Evolutionary conservation across 2,888 invertebrate species (phyloP), one percentile per base, ranked within the genome.

Genomic region (Leptinotarsa juncta): DNA sequence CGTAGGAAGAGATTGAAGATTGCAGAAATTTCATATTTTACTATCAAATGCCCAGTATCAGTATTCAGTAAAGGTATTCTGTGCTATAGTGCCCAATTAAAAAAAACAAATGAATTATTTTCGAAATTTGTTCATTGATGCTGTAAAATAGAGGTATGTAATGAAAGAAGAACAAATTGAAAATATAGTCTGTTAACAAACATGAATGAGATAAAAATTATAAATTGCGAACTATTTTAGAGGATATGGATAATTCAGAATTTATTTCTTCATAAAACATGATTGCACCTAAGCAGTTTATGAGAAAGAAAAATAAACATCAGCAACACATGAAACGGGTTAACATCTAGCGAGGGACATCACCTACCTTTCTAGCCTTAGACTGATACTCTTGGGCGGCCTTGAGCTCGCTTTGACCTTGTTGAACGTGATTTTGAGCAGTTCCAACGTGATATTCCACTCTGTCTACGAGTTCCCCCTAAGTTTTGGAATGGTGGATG

Each of bases 401-500:
- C 87, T 91, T 91, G 82, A 97, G 93, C 88, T 97, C 93, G 82
- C 90, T 91, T 84, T 93, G 93, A 83, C 96, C 97, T 81, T 92
- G 90, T 86, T 93, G 93, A 85, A 97, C 94, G 90, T 94, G 95
- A 89, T 96, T 95, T 82, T 92, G 92, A 81, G 96, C 94, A 88
- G 94, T 93, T 85, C 94, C 93, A 82, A 97, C 97, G 90, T 97
- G 96, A 90, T 95, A 95, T 91, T 97, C 97, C 90, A 97, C 95
- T 89, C 96, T 92, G 91, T 97, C 96, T 87, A 97, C 93, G 92
- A 96, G 94, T 90, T 97, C 97, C 87, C 97, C 97, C 97, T 97
- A 78, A 71, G 74, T 74, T 70, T 60, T 77, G 77, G 57, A 77
- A 72, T 71, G 71, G 75, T 81, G 80, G 76, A 75, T 65, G 67